Evolutionary conservation across 2,797 vertebrate species (phyloP), one percentile per base, ranked within the genome.

Genomic region (Epinephelus coioides): DNA sequence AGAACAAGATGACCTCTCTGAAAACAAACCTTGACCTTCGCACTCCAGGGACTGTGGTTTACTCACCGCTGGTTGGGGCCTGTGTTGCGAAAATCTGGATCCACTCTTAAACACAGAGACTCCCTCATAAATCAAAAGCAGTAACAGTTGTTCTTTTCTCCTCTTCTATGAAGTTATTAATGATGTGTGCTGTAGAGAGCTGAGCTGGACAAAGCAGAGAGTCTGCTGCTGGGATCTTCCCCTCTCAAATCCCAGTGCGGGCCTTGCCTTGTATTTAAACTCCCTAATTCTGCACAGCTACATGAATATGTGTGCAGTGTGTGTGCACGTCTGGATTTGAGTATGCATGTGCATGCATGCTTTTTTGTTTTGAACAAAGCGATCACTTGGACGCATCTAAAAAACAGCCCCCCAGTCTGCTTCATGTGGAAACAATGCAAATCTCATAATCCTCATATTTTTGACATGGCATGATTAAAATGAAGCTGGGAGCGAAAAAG

Each of bases 81-180:
- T 27, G 63, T 64, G 64, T 73, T 75, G 75, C 69, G 82, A 65
- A 76, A 68, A 71, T 78, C 78, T 51, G 72, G 78, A 87, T 85
- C 82, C 2, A n/a, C 57, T 89, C 73, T 84, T 85, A 83, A 89
- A 83, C 76, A 84, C 83, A 21, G 51, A 78, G 62, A 51, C 73
- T 47, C 23, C 43, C 73, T 83, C 89, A 93, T 95, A 90, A 94
- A 95, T 95, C 93, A 94, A 84, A 83, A 64, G 61, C 53, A 44
- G 80, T 69, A 85, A 86, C 85, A 86, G 87, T 91, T 88, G 89
- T 81, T 89, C 85, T 40, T 68, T 60, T 83, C 76, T 50, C 69
- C 84, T 87, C 55, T 61, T 86, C 65, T 84, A 25, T 78, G 70
- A 82, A 80, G 84, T 94, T 94, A 95, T 94, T 95, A 93, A 94